These are phyloP conservation scores for Calidris pygmaea DNA, from an alignment of 2,113 vertebrate genomes.

Conservation along the genomic window DNA sequence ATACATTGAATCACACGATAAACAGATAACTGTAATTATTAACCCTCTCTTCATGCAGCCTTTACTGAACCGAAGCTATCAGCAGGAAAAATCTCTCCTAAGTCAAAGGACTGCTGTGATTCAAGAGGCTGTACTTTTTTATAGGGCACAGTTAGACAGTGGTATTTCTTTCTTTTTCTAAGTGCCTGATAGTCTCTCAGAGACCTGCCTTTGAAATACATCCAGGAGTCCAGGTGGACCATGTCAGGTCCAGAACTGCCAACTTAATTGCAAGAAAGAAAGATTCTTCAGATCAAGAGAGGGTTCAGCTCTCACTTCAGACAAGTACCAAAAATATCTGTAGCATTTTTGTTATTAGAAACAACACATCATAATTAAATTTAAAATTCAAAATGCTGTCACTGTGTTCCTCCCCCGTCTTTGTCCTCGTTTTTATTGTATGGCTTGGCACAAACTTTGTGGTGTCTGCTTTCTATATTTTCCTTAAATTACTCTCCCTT, in stretches of 20 bases:
- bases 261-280: neutral
- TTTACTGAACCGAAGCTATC: neutral
- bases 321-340: neutral
- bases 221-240: neutral
- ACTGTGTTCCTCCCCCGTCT: neutral
- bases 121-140: neutral
- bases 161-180: neutral
- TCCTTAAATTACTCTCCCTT: neutral
- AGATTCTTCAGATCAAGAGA: neutral
- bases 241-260: neutral
- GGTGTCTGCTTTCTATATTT: neutral
- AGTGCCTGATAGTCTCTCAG: neutral
- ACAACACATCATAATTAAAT: neutral
- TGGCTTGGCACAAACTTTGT: neutral
- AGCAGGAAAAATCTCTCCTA: neutral
- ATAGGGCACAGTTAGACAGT: neutral
- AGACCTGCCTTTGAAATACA: neutral
- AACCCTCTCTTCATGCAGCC: neutral
- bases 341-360: constrained; percentile 13
- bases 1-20: neutral
- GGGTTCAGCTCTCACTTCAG: neutral
- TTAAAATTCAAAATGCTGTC: constrained; percentile 19
- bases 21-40: neutral
- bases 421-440: neutral
- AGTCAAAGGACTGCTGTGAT: neutral